Evolutionary conservation across 2,113 vertebrate species (phyloP).

Genomic region (Chaenogobius annularis): DNA sequence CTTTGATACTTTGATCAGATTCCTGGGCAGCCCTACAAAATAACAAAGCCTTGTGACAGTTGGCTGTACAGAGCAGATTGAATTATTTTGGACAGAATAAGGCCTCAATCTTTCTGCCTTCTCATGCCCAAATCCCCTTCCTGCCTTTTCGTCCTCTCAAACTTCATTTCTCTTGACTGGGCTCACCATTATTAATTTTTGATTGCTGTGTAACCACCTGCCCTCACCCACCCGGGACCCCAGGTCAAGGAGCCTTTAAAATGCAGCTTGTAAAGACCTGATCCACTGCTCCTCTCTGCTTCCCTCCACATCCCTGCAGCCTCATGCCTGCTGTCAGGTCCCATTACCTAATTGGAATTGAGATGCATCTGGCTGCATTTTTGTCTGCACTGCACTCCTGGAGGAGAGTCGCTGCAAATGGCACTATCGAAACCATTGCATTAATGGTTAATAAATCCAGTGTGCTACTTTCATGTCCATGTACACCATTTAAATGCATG

Average conservation of each 20-base stretch:
- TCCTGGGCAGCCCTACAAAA: not conserved
- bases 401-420: constrained; percentile 25
- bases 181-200: constrained; percentile 37
- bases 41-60: not conserved
- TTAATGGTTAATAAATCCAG: not conserved
- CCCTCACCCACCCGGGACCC: constrained; percentile 19
- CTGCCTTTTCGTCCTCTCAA: not conserved
- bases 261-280: constrained; percentile 42
- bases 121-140: not conserved
- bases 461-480: not conserved
- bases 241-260: constrained; percentile 52
- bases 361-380: constrained; percentile 74
- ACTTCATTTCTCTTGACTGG: not conserved
- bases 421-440: constrained; percentile 5
- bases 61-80: not conserved
- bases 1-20: not conserved
- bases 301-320: constrained; percentile 39
- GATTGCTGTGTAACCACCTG: constrained; percentile 42
- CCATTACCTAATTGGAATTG: constrained; percentile 80
- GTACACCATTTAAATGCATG: not conserved
- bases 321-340: constrained; percentile 72
- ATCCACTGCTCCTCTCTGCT: constrained; percentile 22
- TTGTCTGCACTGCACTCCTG: constrained; percentile 54
- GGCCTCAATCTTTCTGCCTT: constrained; percentile 1
- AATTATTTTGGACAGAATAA: not conserved